Conservation (phyloP, 2,113 vertebrate genomes). For the Menidia beryllina region DNA sequence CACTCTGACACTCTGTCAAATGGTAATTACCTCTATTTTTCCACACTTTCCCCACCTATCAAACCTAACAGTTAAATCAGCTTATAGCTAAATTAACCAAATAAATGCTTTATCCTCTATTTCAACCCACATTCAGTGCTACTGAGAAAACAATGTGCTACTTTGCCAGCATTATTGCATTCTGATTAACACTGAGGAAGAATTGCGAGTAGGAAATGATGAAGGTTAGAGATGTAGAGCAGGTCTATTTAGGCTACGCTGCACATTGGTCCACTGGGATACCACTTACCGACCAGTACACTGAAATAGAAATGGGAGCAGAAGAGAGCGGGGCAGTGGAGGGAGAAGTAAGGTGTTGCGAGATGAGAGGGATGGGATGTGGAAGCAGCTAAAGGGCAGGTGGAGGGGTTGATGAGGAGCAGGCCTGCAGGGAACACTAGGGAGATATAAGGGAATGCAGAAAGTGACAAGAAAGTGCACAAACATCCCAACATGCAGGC, state of each 20-base stretch:
- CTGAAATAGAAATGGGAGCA: constrained; percentile 80
- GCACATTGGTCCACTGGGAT: constrained; percentile 71
- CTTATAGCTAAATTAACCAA: not conserved
- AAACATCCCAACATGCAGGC: not conserved
- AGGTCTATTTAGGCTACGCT: constrained; percentile 76
- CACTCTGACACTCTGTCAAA: constrained; percentile 23
- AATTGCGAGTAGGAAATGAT: constrained; percentile 51
- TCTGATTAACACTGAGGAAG: constrained; percentile 37
- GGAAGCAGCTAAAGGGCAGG: constrained; percentile 32
- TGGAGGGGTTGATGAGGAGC: constrained; percentile 35
- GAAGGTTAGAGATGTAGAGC: constrained; percentile 81
- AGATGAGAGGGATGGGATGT: constrained; percentile 31
- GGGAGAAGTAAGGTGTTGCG: constrained; percentile 45
- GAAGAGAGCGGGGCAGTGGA: constrained; percentile 32
- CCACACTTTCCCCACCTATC: not conserved
- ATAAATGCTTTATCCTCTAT: not conserved
- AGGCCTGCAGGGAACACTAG: constrained; percentile 9
- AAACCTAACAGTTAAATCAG: not conserved
- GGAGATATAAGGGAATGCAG: not conserved
- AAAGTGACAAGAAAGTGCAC: not conserved
- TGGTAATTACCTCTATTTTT: constrained; percentile 21
- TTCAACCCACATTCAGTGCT: not conserved
- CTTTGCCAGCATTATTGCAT: constrained; percentile 42
- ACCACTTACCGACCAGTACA: constrained; percentile 63
- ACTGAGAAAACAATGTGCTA: constrained; percentile 34